A percentile compares a stretch with the other conserved stretches of the same genome.
These are phyloP conservation scores for Caretta caretta DNA, from an alignment of 2,113 vertebrate genomes.

Conservation along the genomic window DNA sequence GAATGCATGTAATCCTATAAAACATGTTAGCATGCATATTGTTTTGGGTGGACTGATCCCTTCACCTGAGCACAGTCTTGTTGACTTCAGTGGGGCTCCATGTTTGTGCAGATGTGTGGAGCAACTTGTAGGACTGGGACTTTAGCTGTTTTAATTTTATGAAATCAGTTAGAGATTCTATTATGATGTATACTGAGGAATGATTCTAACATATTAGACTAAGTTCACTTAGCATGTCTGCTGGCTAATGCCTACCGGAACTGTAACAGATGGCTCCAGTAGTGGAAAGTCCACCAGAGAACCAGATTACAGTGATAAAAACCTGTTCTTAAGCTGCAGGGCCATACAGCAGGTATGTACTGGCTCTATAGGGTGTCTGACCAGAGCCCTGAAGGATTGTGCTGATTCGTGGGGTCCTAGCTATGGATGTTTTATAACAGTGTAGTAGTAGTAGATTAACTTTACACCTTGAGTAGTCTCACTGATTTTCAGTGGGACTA, in stretches of 20 bases:
- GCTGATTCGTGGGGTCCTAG: background rate
- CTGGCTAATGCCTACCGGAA: background rate
- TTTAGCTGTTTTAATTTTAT: conserved; percentile 13
- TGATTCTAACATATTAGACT: background rate
- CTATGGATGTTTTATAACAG: too few relatives aligned
- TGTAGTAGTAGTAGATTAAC: background rate
- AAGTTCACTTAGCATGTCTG: background rate
- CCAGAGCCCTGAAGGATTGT: background rate
- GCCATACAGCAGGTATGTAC: background rate
- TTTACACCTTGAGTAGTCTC: background rate
- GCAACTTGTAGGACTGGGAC: background rate
- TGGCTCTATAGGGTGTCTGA: background rate
- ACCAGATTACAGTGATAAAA: background rate
- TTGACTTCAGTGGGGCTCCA: background rate
- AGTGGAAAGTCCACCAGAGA: background rate
- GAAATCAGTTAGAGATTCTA: conserved; percentile 3
- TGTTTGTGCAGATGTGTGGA: background rate
- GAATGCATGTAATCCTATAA: background rate
- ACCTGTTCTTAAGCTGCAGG: background rate
- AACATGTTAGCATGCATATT: too few relatives aligned
- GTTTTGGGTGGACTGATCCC: too few relatives aligned
- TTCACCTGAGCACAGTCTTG: too few relatives aligned
- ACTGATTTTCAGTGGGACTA: too few relatives aligned
- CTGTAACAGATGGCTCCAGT: background rate
- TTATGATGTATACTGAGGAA: background rate